Evolutionary conservation across 2,797 vertebrate species (phyloP), one percentile per base, ranked within the genome.

Genomic region (Vireo griseus): DNA sequence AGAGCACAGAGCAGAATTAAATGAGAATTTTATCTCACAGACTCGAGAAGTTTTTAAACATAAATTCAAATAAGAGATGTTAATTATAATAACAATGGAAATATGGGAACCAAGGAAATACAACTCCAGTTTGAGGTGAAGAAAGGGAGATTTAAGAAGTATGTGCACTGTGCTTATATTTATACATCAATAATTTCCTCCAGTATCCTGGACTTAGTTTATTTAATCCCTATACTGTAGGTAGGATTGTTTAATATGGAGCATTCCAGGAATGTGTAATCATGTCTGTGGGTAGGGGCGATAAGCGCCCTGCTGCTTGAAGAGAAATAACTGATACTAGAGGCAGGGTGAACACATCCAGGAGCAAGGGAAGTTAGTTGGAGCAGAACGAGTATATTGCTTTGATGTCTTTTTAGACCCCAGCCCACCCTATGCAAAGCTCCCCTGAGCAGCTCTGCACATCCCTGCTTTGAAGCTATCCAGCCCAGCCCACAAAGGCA

Each of bases 221-320:
- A 65, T 92, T 93, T 93, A 96, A 96, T 94, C 89, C 80, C 54
- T 45, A 1, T 86, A 72, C 52, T 63, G 78, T 58, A 90, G 87
- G 74, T 73, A 72, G 73, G 62, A 84, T 88, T 90, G 87, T 84
- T 96, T 94, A 84, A 78, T 69, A 40, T 8, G 19, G 62, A 90
- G 69, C 73, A 47, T 94, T 94, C 92, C 13, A 0, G 92, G 87
- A 93, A 88, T 6, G 9, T 58, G 85, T 92, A 91, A 90, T 90
- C 95, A 47, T 13, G 0, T 52, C 82, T 71, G 72, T 2, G 0
- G 59, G 22, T 90, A 39, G 0, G 0, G 66, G 51, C 2, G 1
- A 33, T 52, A n/a, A 68, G 51, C 6, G 0, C 61, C 67, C 58
- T 92, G 87, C 87, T 88, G 72, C 7, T 1, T 40, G 73, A 58